A percentile compares a stretch with the other conserved stretches of the same genome.
These are phyloP conservation scores for Centropyge bicolor DNA, from an alignment of 2,797 vertebrate species.

Conservation along the genomic window DNA sequence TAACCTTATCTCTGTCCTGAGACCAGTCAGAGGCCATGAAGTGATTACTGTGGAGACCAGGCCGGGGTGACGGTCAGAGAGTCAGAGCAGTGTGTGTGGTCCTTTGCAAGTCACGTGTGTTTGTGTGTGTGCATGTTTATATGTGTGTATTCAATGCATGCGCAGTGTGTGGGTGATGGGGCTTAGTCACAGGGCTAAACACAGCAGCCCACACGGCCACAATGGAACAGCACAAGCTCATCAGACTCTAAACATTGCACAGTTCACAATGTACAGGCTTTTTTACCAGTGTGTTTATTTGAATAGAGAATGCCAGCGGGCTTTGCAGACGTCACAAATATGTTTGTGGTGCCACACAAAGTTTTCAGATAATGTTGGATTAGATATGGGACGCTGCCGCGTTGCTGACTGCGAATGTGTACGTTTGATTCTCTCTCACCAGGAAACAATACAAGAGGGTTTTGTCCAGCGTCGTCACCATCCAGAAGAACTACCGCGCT, in stretches of 20 bases:
- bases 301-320: conserved; percentile 42
- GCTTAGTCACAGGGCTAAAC: conserved; percentile 76
- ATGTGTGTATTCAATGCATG: conserved; percentile 60
- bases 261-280: conserved; percentile 36
- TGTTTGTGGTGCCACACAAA: conserved; percentile 29
- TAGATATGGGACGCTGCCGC: not conserved
- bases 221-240: conserved; percentile 55
- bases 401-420: not conserved
- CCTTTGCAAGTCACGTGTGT: conserved; percentile 55
- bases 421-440: conserved; percentile 7
- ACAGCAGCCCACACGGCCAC: conserved; percentile 71
- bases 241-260: conserved; percentile 58
- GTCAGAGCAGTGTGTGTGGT: conserved; percentile 77
- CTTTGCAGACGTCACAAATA: conserved; percentile 25
- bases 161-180: conserved; percentile 68
- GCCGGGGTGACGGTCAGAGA: conserved; percentile 62
- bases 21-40: conserved; percentile 54
- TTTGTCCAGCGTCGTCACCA: conserved; percentile 87
- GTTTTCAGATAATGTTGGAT: conserved; percentile 8
- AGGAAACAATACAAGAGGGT: conserved; percentile 92
- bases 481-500: conserved; percentile 94
- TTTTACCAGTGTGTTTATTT: conserved; percentile 55
- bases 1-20: conserved; percentile 70
- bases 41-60: conserved; percentile 58
- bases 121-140: conserved; percentile 52